These are phyloP conservation scores for Catotricha subobsoleta DNA, from an alignment of 2,888 invertebrate species.

Conservation along the genomic window DNA sequence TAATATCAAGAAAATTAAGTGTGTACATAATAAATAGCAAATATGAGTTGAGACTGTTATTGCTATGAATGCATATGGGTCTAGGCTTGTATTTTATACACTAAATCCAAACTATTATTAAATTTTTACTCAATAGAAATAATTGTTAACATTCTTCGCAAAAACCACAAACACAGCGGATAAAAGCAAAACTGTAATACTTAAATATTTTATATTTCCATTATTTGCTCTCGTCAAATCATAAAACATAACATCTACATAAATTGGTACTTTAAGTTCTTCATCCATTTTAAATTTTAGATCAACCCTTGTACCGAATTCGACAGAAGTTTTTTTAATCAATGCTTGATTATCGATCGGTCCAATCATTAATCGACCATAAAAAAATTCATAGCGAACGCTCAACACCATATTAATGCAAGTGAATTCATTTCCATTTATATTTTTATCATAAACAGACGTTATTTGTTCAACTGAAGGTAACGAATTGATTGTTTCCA, in stretches of 20 bases:
- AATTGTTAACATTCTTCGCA: no score
- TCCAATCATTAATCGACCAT: conserved; percentile 12
- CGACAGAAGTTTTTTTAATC: conserved; percentile 17
- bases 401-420: conserved; percentile 24
- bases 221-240: no score
- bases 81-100: no score
- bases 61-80: no score
- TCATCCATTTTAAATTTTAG: conserved; percentile 21
- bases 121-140: no score
- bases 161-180: no score
- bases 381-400: conserved; percentile 21
- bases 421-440: conserved; percentile 14
- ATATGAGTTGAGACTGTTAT: no score
- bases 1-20: no score
- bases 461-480: background rate
- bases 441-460: conserved; percentile 11
- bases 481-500: conserved; percentile 14
- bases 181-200: no score
- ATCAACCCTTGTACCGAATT: conserved; percentile 22
- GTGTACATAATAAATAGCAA: no score
- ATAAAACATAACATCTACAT: conserved; percentile 22
- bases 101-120: no score
- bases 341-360: conserved; percentile 18
- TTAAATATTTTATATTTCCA: no score
- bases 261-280: conserved; percentile 17